These are phyloP conservation scores for Rhagologus leucostigma DNA, from an alignment of 2,113 vertebrate species.

Conservation along the genomic window DNA sequence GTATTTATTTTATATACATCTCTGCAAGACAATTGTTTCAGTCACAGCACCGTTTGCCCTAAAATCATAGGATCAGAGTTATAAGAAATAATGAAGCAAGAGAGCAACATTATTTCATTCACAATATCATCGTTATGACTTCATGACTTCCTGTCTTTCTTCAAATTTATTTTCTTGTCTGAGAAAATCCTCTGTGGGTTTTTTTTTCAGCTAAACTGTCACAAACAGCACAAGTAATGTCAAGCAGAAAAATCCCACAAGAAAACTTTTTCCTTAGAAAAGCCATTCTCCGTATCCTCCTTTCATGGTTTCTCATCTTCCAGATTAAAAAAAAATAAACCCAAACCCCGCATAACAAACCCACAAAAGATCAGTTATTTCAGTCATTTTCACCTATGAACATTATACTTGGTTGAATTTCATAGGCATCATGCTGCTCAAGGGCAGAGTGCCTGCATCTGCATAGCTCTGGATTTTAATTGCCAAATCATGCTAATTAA, in stretches of 20 bases:
- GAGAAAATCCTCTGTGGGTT: background rate
- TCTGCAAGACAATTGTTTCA: background rate
- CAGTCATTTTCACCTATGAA: background rate
- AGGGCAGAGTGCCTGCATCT: background rate
- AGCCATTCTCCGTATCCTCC: background rate
- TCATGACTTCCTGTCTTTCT: background rate
- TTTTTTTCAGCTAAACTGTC: background rate
- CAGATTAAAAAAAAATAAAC: background rate
- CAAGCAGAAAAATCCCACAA: background rate
- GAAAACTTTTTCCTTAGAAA: background rate
- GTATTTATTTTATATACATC: background rate
- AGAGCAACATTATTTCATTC: background rate
- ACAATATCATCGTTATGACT: background rate
- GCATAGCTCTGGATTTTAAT: background rate
- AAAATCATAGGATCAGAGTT: background rate
- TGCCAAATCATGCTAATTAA: background rate
- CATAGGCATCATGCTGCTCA: background rate
- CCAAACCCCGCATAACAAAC: background rate
- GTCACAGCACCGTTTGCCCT: background rate
- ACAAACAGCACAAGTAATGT: background rate
- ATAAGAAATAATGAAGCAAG: background rate
- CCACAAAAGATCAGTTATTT: background rate
- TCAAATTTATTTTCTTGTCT: background rate
- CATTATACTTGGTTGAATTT: background rate
- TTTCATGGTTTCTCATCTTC: background rate